Evolutionary conservation across 2,113 vertebrate genomes (phyloP).

Genomic region (Nesoenas mayeri): DNA sequence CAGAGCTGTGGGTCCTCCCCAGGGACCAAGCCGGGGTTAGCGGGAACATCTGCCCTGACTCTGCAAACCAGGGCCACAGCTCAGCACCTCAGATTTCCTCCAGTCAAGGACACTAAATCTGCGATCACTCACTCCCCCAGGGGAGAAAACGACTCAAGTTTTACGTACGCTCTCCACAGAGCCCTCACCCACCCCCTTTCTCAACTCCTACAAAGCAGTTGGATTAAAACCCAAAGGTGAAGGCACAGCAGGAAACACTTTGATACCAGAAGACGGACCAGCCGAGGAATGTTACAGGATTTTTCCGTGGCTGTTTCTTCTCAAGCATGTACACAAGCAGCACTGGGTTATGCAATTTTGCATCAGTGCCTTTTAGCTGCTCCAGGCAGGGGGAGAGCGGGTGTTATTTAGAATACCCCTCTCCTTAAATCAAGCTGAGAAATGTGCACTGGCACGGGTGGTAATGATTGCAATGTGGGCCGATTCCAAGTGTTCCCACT

Average conservation of each 20-base stretch:
- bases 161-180: not conserved
- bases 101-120: not conserved
- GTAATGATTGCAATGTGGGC: not conserved
- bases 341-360: constrained; percentile 47
- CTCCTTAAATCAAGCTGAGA: constrained; percentile 31
- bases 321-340: constrained; percentile 58
- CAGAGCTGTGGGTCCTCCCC: not conserved
- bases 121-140: accelerated
- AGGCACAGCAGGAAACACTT: constrained; percentile 47
- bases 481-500: not conserved
- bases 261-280: constrained; percentile 50
- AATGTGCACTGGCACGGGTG: not conserved
- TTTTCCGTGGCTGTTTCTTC: constrained; percentile 73
- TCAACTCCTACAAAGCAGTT: constrained; percentile 5
- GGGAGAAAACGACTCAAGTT: not conserved
- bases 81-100: not conserved
- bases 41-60: not conserved
- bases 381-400: not conserved
- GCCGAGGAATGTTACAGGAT: constrained; percentile 62
- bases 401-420: not conserved
- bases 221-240: constrained; percentile 69
- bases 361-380: not conserved
- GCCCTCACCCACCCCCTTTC: not conserved
- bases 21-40: not conserved
- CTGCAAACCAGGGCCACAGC: not conserved